Base-by-base conservation (phyloP, 2,113 vertebrate species). In the Gambusia holbrooki region DNA sequence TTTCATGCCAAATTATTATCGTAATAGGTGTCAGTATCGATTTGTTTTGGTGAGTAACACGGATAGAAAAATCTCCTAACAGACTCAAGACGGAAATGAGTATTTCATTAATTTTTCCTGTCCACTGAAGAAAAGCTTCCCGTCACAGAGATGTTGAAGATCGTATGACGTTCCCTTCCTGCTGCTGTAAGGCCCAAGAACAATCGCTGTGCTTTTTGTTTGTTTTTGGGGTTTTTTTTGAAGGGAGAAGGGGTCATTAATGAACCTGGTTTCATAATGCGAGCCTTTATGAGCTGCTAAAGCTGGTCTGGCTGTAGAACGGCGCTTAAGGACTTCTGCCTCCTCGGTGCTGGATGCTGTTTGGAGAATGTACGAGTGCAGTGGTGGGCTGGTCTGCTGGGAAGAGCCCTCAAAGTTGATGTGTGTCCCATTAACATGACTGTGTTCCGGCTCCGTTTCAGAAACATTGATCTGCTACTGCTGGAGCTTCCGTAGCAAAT, bases 331-430 rank as follows among this genome's bases (percentile, higher is more conserved):
- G 91, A 93, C 92, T 93, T 88, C 83, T 84, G 88, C 82, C 83
- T 93, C 86, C 88, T 86, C 91, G 91, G 81, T 73, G 65, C 71
- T 35, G 40, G 68, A 77, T 67, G 67, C 66, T 74, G 80, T 82
- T 81, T 71, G 58, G 78, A 76, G 72, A 65, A 54, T 74, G 83
- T 81, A 66, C 65, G 75, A 86, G 81, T 85, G 87, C 79, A 84
- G 88, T 84, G 85, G 91, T 80, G 64, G 80, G 70, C 86, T 66
- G 75, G 84, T 82, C 86, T 93, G 92, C 90, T 93, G 93, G 92
- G 92, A 95, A 93, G 90, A 83, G 70, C 73, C 85, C 90, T 88
- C 93, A 86, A 92, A 90, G 88, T 91, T 88, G 93, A 92, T 84
- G 86, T 73, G 85, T 83, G 89, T 81, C 76, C 90, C 92, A 90